Evolutionary conservation across 2,888 invertebrate species (phyloP).

Genomic region (Suillia variegata): DNA sequence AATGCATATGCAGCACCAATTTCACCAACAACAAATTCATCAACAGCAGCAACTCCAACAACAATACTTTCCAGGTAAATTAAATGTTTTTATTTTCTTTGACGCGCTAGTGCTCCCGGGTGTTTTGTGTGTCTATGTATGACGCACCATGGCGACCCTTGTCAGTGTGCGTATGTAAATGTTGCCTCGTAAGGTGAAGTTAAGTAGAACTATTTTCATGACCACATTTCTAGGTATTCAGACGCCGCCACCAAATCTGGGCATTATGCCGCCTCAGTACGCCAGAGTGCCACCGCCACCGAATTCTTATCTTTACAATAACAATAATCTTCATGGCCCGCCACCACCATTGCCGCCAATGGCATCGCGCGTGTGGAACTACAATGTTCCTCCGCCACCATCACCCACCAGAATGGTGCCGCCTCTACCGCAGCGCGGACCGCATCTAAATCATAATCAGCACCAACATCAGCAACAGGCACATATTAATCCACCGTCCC

Average conservation of each 20-base stretch:
- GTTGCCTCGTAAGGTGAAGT: no score
- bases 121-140: no score
- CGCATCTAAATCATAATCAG: not conserved
- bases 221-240: no score
- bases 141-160: no score
- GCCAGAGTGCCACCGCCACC: conserved; percentile 18
- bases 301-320: no score
- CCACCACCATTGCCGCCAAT: conserved; percentile 12
- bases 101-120: no score
- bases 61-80: not conserved
- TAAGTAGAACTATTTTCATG: no score
- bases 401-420: conserved; percentile 7
- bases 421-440: not conserved
- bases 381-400: conserved; percentile 24
- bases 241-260: no score
- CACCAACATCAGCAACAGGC: no score
- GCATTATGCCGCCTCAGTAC: not conserved
- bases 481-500: not conserved
- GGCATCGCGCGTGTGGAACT: conserved; percentile 27
- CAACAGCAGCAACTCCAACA: conserved; percentile 10
- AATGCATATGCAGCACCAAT: conserved; percentile 10
- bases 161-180: no score
- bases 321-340: no score
- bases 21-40: conserved; percentile 16
- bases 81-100: no score